Percentiles rank a stretch among this genome's conserved stretches.
These are phyloP conservation scores for Sialia sialis DNA, from an alignment of 2,113 vertebrate species.

Conservation along the genomic window DNA sequence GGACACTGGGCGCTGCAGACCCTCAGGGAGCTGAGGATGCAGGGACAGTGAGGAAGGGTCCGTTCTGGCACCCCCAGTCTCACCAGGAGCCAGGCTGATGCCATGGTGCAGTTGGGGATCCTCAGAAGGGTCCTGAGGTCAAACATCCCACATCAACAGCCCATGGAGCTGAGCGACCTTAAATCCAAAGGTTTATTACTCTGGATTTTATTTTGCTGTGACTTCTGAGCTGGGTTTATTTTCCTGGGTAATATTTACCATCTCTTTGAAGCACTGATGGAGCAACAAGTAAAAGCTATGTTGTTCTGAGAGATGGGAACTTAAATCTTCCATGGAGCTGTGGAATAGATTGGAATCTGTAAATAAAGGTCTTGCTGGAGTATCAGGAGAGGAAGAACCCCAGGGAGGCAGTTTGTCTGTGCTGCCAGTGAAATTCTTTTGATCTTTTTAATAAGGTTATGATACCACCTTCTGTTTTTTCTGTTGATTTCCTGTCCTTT, in stretches of 20 bases:
- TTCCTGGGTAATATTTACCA: background rate
- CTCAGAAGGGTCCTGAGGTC: background rate
- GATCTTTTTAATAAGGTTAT: background rate
- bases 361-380: background rate
- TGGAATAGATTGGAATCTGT: background rate
- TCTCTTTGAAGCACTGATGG: background rate
- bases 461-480: background rate
- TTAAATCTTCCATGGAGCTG: background rate
- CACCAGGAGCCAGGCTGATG: background rate
- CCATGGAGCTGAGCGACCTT: background rate
- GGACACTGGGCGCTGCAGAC: fast-evolving
- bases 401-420: background rate
- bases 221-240: background rate
- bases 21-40: background rate
- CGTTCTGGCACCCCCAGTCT: background rate
- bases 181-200: background rate
- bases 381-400: background rate
- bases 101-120: fast-evolving
- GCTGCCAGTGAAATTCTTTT: background rate
- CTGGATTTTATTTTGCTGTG: background rate
- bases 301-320: background rate
- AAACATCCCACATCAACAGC: background rate
- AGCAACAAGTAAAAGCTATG: background rate
- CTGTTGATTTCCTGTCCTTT: background rate
- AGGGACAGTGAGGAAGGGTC: background rate